Evolutionary conservation across 2,113 vertebrate species (phyloP), one percentile per base, ranked within the genome.

Genomic region (Bubo blakistoni): DNA sequence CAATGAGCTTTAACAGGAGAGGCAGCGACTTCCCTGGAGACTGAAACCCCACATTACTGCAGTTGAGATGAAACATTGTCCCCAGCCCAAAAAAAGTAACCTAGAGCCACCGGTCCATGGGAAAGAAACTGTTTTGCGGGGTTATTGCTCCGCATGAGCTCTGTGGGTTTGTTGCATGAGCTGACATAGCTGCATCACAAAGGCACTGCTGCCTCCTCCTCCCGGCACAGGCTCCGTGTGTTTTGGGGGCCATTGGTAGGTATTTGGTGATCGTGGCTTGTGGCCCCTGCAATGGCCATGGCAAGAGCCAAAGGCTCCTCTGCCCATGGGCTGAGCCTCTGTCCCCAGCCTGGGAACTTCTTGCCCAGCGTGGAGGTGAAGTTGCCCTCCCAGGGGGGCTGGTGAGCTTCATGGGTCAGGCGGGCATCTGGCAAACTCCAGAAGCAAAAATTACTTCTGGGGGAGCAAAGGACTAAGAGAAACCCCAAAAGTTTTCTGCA

Each of bases 1-100:
- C 0, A 0, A 5, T 4, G 71, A 92, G 55, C 40, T 59, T n/a
- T 58, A 29, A 19, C 7, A 8, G 0, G 49, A 29, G 34, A 6
- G 8, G 73, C 78, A 46, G 52, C 2, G 8, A 11, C 73, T 87
- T 70, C 34, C 55, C 26, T 16, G n/a, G 65, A 73, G 34, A 14
- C 58, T 51, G 70, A 40, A 65, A 76, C 27, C 44, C 59, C 80
- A 9, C 47, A 7, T 29, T 32, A 17, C 42, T 55, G 78, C 73
- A 42, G 49, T 4, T 59, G 34, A 76, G 47, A 22, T 54, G 26
- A 76, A 85, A n/a, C 12, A 6, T 13, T 47, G 44, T 42, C 59
- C 62, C 49, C 34, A 72, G 21, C 21, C n/a, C 49, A 3, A 2
- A 0, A 15, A 13, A 76, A 24, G 36, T 2, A 3, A 77, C 40